Evolutionary conservation across 1,140 invertebrate species (phyloP).

Genomic region (Drosophila persimilis): DNA sequence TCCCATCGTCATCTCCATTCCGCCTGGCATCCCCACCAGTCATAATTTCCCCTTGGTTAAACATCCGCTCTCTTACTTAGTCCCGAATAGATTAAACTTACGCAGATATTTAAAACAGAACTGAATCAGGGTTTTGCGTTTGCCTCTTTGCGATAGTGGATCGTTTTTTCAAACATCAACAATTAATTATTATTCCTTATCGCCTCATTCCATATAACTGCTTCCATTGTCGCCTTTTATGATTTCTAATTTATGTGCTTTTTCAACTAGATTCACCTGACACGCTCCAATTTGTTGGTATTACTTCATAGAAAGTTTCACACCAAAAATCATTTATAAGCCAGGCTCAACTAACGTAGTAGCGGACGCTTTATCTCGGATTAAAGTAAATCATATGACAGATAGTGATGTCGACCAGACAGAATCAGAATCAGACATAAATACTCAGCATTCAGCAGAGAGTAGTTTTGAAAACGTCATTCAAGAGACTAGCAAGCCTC

Average conservation of each 20-base stretch:
- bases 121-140: slow-evolving; percentile 17
- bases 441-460: no score
- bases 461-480: no score
- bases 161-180: slow-evolving; percentile 2
- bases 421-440: no score
- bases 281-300: slow-evolving; percentile 40
- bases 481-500: no score
- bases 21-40: slow-evolving; percentile 20
- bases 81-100: slow-evolving; percentile 9
- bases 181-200: slow-evolving; percentile 24
- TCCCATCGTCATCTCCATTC: slow-evolving; percentile 1
- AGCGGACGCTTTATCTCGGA: no score
- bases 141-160: slow-evolving; percentile 8
- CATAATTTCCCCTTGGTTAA: slow-evolving; percentile 63
- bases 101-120: slow-evolving; percentile 15
- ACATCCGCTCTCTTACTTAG: slow-evolving; percentile 21
- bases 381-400: no score
- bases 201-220: slow-evolving; percentile 6
- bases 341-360: no score
- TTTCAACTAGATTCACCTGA: slow-evolving; percentile 12
- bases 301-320: no score
- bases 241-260: slow-evolving; percentile 16
- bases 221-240: slow-evolving; percentile 10
- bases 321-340: no score
- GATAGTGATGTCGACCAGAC: no score